Conservation (phyloP, 2,888 invertebrate species). For the Ectemnius lituratus region DNA sequence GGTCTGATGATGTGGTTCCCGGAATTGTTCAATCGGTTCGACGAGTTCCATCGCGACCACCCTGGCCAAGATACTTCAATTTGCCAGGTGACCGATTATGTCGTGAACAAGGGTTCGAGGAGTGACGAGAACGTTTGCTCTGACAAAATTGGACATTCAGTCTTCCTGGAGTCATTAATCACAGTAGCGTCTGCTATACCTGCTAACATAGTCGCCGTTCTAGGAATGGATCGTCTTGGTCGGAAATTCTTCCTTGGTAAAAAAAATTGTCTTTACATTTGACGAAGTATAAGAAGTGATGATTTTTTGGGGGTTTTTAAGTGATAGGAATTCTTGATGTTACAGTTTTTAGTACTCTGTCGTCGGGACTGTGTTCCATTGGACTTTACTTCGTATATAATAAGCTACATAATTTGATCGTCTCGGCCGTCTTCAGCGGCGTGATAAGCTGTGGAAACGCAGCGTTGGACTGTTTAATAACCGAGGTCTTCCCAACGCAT, state of each 20-base stretch:
- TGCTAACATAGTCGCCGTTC: slow-evolving; percentile 89
- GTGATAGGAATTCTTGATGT: too few species aligned
- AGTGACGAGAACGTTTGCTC: slow-evolving; percentile 81
- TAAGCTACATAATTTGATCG: slow-evolving; percentile 89
- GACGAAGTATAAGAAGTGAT: too few species aligned
- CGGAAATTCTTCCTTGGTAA: slow-evolving; percentile 90
- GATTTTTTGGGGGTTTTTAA: too few species aligned
- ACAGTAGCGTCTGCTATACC: slow-evolving; percentile 92
- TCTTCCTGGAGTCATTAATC: slow-evolving; percentile 92
- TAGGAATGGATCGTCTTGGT: slow-evolving; percentile 91
- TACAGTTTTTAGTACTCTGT: slow-evolving; percentile 90
- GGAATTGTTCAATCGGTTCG: slow-evolving; percentile 94
- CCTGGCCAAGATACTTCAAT: slow-evolving; percentile 81
- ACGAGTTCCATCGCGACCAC: slow-evolving; percentile 86
- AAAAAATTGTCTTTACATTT: slow-evolving; percentile 21
- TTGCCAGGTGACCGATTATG: slow-evolving; percentile 88
- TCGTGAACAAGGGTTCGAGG: slow-evolving; percentile 84
- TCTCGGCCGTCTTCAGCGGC: slow-evolving; percentile 91
- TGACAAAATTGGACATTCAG: slow-evolving; percentile 86
- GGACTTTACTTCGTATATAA: slow-evolving; percentile 91
- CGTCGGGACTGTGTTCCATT: slow-evolving; percentile 90
- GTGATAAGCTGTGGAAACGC: slow-evolving; percentile 94
- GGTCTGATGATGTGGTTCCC: slow-evolving; percentile 99
- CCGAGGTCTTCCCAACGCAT: slow-evolving; percentile 95
- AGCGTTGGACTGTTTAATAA: slow-evolving; percentile 93